Evolutionary conservation across 2,888 invertebrate species (phyloP), one percentile per base, ranked within the genome.

Genomic region (Drosophila seclusa): DNA sequence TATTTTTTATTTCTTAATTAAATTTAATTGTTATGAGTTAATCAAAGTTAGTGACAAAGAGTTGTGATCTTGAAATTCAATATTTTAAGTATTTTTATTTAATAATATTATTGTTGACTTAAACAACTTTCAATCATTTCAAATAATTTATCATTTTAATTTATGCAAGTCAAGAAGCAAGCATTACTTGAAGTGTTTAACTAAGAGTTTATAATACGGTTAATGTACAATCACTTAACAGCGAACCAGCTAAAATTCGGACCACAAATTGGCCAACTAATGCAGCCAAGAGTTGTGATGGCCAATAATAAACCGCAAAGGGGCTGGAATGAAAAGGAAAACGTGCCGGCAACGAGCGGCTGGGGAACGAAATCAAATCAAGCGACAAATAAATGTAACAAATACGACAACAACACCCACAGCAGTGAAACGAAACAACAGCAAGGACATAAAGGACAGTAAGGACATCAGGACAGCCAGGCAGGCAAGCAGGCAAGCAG

Each of bases 361-460:
- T 53, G 68, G 67, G 62, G 48, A 72, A 42, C 60, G 62, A 75
- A 86, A 89, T 89, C 87, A 83, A 86, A 82, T 89, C 84, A 87
- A 89, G 89, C 87, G 85, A 81, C 79, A 89, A 83, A 89, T 87
- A 89, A 89, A 85, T 89, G 87, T 85, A 81, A 89, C 82, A 86
- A 86, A 85, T 86, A 83, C 73, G 78, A 81, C 83, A 80, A 80
- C 78, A 83, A 70, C 68, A 69, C 8, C 29, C 70, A 55, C 16
- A 62, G 24, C 45, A 24, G 24, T 24, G 45, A 7, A 45, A 4
- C 48, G 6, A 65, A 24, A 48, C 38, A 34, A 27, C 54, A 42
- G 64, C 52, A 31, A 62, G 48, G 50, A 60, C 49, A 36, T 49
- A 53, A 61, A 66, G 29, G 49, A 60, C 32, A 57, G 53, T 8